phyloP scores from a whole-genome alignment of 2,888 invertebrate species.

The Ceriagrion tenellum region DNA sequence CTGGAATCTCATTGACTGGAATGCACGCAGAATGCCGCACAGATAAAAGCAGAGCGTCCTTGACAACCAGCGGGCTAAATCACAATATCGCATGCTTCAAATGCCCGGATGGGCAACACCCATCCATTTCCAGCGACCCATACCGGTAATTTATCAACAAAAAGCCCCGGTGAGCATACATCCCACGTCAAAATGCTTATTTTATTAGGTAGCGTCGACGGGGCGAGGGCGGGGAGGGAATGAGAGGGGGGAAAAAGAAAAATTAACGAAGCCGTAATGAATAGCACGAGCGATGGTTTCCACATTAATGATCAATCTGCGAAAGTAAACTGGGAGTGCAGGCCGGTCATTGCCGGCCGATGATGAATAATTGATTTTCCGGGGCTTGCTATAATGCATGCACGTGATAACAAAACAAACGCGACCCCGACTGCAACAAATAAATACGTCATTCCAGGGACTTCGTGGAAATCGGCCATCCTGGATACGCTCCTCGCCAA shows the following conservation, averaged over 20 bases:
- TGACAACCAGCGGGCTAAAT: not conserved
- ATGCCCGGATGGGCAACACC: not conserved
- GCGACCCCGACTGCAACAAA: not conserved
- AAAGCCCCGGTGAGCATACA: not conserved
- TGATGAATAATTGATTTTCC: slow-evolving; percentile 2
- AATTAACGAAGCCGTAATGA: not conserved
- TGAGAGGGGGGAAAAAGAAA: not conserved
- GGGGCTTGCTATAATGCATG: not conserved
- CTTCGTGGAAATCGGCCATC: not conserved
- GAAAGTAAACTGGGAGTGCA: not conserved
- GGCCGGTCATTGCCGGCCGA: not conserved
- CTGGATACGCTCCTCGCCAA: not conserved
- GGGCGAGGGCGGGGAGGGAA: too few species aligned
- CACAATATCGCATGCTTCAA: not conserved
- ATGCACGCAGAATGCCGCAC: not conserved
- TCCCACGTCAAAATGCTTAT: not conserved
- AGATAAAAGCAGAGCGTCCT: not conserved
- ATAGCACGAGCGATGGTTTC: not conserved
- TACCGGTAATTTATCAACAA: not conserved
- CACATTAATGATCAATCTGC: not conserved
- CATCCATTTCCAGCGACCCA: not conserved
- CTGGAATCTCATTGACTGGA: not conserved
- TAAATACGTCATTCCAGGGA: not conserved
- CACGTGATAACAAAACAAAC: not conserved
- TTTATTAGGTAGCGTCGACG: not conserved